A percentile compares a stretch with the other conserved stretches of the same genome.
phyloP scores from a whole-genome alignment of 2,888 invertebrate species.

The Heliconius ethilla region DNA sequence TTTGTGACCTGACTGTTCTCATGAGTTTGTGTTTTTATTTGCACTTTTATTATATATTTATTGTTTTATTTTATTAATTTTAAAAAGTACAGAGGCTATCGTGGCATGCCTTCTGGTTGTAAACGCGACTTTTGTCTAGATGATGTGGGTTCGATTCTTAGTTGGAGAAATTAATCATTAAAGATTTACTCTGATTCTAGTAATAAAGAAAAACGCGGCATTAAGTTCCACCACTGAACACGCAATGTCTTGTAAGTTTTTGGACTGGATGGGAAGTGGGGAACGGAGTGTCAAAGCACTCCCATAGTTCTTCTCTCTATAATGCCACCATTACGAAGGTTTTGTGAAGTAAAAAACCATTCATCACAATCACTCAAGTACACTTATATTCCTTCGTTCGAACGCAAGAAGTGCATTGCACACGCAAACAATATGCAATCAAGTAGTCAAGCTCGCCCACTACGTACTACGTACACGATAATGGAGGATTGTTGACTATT shows the following conservation, averaged over 20 bases:
- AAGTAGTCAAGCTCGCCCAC: constrained; percentile 25
- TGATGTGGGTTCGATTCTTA: too few relatives aligned
- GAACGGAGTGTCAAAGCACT: too few relatives aligned
- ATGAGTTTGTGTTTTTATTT: not conserved
- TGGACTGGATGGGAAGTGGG: too few relatives aligned
- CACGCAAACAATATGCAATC: constrained; percentile 28
- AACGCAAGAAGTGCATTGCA: constrained; percentile 18
- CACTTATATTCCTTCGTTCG: constrained; percentile 3
- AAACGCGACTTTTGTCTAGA: too few relatives aligned
- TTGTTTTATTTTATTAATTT: not conserved
- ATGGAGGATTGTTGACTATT: constrained; percentile 20
- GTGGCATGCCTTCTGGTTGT: too few relatives aligned
- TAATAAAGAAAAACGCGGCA: too few relatives aligned
- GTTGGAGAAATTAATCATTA: too few relatives aligned
- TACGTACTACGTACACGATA: not conserved
- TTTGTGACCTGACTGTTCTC: not conserved
- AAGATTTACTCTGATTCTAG: too few relatives aligned
- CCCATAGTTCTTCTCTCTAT: too few relatives aligned
- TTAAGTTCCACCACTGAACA: too few relatives aligned
- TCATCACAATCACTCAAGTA: not conserved
- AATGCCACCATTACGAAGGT: too few relatives aligned
- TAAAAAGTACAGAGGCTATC: not conserved
- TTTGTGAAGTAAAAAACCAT: not conserved
- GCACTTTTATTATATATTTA: not conserved
- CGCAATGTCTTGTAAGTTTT: too few relatives aligned